A percentile compares a stretch with the other conserved stretches of the same genome.
Evolutionary conservation across 2,888 invertebrate species (phyloP).

Genomic region (Aporophyla nigra): DNA sequence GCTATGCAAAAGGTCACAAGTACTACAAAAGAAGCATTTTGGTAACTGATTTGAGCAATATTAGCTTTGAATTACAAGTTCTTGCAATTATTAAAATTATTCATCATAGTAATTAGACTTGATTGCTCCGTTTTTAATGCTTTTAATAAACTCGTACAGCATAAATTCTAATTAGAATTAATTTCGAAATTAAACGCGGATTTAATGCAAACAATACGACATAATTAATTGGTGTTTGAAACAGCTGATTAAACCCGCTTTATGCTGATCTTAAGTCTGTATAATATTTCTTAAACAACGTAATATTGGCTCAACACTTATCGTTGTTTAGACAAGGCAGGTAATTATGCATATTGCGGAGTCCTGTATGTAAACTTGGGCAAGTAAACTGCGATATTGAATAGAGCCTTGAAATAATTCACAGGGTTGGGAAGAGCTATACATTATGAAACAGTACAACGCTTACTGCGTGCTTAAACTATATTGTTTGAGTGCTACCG

Average conservation of each 20-base stretch:
- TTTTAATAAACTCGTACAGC: neutral
- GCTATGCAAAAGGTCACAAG: conserved; percentile 29
- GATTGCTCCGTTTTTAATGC: neutral
- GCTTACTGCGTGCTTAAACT: conserved; percentile 12
- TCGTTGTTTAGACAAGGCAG: conserved; percentile 63
- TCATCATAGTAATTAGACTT: conserved; percentile 9
- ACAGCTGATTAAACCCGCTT: conserved; percentile 27
- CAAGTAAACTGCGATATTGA: conserved; percentile 58
- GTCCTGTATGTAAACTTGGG: conserved; percentile 54
- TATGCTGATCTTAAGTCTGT: conserved; percentile 34
- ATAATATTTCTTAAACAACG: conserved; percentile 50
- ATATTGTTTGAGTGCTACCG: neutral
- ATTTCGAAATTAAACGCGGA: conserved; percentile 16
- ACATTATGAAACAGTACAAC: conserved; percentile 56
- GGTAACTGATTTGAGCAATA: conserved; percentile 38
- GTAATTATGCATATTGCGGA: conserved; percentile 67
- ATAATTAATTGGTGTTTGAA: conserved; percentile 41
- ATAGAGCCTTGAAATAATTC: conserved; percentile 67
- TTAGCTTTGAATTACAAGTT: conserved; percentile 15
- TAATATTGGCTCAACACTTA: conserved; percentile 52
- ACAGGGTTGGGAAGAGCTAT: conserved; percentile 65
- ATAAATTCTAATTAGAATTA: conserved; percentile 5
- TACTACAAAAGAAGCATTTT: conserved; percentile 44
- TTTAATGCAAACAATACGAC: conserved; percentile 33
- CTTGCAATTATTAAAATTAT: conserved; percentile 12